Conservation (phyloP, 2,797 vertebrate species). For the Pseudochromis fuscus region DNA sequence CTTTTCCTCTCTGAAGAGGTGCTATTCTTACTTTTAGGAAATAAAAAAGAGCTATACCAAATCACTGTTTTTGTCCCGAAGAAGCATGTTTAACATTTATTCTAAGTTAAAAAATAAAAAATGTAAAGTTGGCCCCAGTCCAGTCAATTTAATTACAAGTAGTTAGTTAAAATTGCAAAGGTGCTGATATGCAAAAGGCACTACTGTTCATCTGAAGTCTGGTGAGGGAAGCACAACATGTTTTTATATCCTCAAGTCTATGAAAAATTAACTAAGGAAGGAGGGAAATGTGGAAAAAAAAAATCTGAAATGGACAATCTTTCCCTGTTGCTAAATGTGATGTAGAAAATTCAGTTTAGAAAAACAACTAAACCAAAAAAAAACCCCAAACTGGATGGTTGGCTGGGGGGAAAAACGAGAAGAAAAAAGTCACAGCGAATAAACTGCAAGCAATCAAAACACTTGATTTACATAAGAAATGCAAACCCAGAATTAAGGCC, state of each 20-base stretch:
- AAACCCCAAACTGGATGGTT: too few species aligned
- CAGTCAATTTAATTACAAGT: slow-evolving; percentile 40
- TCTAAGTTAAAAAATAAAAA: slow-evolving; percentile 11
- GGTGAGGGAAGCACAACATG: slow-evolving; percentile 15
- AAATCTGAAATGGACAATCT: slow-evolving; percentile 5
- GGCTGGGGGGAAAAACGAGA: slow-evolving; percentile 31
- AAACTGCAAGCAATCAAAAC: slow-evolving; percentile 16
- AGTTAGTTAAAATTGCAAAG: slow-evolving; percentile 23
- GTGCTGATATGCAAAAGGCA: slow-evolving; percentile 27
- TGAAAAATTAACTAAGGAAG: slow-evolving; percentile 25
- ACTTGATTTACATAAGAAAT: slow-evolving; percentile 31
- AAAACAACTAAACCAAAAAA: too few species aligned
- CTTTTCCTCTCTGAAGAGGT: background rate
- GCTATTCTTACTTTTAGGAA: slow-evolving; percentile 28
- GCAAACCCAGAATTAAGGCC: background rate
- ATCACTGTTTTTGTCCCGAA: slow-evolving; percentile 1
- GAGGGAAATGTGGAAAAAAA: background rate
- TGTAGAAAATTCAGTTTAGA: slow-evolving; percentile 15
- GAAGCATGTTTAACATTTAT: slow-evolving; percentile 22
- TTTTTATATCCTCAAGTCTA: slow-evolving; percentile 20
- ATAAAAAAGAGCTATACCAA: slow-evolving; percentile 29
- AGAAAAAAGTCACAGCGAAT: slow-evolving; percentile 36
- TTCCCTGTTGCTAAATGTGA: background rate
- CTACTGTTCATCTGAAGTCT: slow-evolving; percentile 17
- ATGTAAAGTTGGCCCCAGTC: slow-evolving; percentile 16